Evolutionary conservation across 1,140 invertebrate genomes (phyloP), one percentile per base, ranked within the genome.

Genomic region (Lanistes nyassanus): DNA sequence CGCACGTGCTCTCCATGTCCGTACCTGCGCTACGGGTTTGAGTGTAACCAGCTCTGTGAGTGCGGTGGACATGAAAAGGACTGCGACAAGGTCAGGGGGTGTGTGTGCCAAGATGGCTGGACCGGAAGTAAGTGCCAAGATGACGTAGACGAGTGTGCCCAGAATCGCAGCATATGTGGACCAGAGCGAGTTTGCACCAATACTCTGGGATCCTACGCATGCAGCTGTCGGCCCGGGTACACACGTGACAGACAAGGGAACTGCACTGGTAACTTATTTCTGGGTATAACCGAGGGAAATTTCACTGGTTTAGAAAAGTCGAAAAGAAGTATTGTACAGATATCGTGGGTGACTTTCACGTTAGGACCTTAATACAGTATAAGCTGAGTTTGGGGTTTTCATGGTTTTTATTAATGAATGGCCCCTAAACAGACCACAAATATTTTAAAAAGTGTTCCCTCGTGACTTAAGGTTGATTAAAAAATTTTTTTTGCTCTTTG

Each of bases 71-170:
- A 64, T 2, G 76, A 37, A 23, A 34, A 34, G 0, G 51, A 16
- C 1, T 83, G 81, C 76, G 29, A 80, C 53, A 65, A 62, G 2
- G 34, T 51, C 0, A 23, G 23, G 9, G 81, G 81, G 19, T 84
- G 82, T 39, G 5, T 64, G 0, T 84, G 82, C 67, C 70, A 78
- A 13, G 29, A n/a, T 9, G 82, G 82, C 0, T 83, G 82, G 82
- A 70, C 66, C 0, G 82, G 81, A 5, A 42, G 26, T 9, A 75
- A 79, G 16, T 85, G 83, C 76, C 69, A 79, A 26, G 47, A 36
- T 13, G 76, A 82, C 39, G 37, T 82, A 31, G 73, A 82, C 65
- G 81, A 80, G 72, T 85, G 83, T 67, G 5, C 23, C 7, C 7
- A 23, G 64, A 58, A 58, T 31, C 0, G 1, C 47, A 31, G 29